phyloP scores from a whole-genome alignment of 2,113 vertebrate genomes.

The rabbit (Oryctolagus cuniculus) region mOryCun1.1 NC_091442.1:86085501-86086000 shows the following conservation, averaged over 20 bases:
- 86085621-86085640: background rate
- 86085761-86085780: background rate
- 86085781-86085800: conserved; percentile 8
- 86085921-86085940: conserved; percentile 7
- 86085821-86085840: background rate
- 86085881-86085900: conserved; percentile 12
- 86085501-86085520: background rate
- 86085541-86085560: conserved; percentile 3
- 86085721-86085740: background rate
- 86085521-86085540: conserved; percentile 3
- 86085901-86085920: conserved; percentile 51
- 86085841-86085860: background rate
- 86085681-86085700: background rate
- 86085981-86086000: background rate
- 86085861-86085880: background rate
- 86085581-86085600: background rate
- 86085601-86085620: background rate
- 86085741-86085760: background rate
- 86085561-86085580: background rate
- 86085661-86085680: background rate
- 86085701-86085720: background rate
- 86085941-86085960: background rate
- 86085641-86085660: background rate
- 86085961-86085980: background rate
- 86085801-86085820: background rate